These are phyloP conservation scores for Pseudocheirus occidentalis DNA, from an alignment of 2,797 vertebrate species.

Conservation along the genomic window DNA sequence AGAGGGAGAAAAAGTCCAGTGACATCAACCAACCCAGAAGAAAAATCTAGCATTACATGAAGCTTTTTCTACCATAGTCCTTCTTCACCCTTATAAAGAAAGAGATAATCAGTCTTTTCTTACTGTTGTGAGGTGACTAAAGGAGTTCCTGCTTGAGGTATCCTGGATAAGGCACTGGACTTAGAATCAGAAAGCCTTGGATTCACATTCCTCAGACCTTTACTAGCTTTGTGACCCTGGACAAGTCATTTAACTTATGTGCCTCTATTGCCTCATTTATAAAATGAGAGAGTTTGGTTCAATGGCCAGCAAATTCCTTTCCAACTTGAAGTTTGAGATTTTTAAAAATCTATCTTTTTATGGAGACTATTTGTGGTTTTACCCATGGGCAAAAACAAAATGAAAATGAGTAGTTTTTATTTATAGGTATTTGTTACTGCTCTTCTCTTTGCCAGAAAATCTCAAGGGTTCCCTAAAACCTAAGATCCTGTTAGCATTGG, in stretches of 20 bases:
- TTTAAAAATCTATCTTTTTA: neutral
- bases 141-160: conserved; percentile 33
- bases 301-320: neutral
- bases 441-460: neutral
- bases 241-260: neutral
- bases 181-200: neutral
- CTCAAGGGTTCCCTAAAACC: neutral
- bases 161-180: neutral
- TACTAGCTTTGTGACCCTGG: neutral
- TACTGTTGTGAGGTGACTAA: conserved; percentile 11
- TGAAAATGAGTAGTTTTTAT: neutral
- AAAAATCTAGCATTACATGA: neutral
- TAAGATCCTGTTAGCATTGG: conserved; percentile 3
- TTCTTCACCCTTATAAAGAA: too few species aligned
- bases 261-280: neutral
- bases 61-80: neutral
- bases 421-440: neutral
- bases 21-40: neutral
- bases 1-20: neutral
- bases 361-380: neutral
- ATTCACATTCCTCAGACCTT: neutral
- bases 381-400: neutral
- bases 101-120: neutral
- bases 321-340: neutral
- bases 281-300: neutral